Evolutionary conservation across 30 jellyfish, hydroid and myxozoan species (phyloP).

Genomic region (Morbakka virulenta): DNA sequence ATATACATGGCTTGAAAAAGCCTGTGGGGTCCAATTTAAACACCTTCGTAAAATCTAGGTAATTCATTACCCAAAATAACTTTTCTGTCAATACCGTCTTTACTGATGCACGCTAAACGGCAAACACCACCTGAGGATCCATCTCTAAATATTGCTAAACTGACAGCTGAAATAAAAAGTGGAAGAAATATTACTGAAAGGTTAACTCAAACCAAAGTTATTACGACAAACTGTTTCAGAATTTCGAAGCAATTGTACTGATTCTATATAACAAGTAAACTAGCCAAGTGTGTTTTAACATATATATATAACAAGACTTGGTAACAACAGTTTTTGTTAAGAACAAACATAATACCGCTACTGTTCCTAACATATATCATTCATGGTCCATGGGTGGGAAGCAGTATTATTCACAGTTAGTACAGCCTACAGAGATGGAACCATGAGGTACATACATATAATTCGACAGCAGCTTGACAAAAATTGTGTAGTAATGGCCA

Average conservation of each 20-base stretch:
- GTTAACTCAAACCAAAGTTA: background rate
- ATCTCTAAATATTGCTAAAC: slow-evolving; percentile 98
- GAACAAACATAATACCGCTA: too few species aligned
- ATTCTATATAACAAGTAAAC: background rate
- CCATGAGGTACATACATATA: too few species aligned
- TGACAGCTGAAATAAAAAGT: slow-evolving; percentile 67
- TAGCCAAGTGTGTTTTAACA: background rate
- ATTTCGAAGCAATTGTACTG: background rate
- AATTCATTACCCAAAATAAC: slow-evolving; percentile 76
- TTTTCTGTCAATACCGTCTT: slow-evolving; percentile 94
- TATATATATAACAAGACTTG: background rate
- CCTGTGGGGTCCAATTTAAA: too few species aligned
- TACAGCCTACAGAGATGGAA: too few species aligned
- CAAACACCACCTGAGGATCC: slow-evolving; percentile 99
- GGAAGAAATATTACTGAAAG: background rate
- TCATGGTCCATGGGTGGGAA: too few species aligned
- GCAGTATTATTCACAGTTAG: too few species aligned
- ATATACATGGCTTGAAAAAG: too few species aligned
- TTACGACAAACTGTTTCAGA: background rate
- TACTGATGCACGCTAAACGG: slow-evolving; percentile 82
- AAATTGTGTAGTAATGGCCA: too few species aligned
- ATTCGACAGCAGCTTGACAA: too few species aligned
- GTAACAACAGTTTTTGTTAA: too few species aligned
- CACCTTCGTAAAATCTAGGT: slow-evolving; percentile 87
- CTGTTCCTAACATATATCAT: too few species aligned